Conservation (phyloP, 2,888 invertebrate species). For the Aphrophora alni region DNA sequence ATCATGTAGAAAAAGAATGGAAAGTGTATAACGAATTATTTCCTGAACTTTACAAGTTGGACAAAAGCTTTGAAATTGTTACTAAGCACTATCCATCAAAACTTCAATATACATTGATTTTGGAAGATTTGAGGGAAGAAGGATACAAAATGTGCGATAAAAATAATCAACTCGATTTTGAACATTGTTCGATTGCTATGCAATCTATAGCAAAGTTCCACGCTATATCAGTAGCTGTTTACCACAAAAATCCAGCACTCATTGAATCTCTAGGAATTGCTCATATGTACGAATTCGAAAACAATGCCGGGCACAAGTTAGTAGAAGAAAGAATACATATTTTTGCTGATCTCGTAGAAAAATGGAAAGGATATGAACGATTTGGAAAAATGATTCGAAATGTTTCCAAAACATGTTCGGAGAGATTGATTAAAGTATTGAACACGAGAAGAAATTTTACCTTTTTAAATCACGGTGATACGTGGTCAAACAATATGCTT, state of each 20-base stretch:
- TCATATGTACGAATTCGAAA: too few relatives aligned
- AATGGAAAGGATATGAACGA: not conserved
- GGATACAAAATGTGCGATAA: conserved; percentile 19
- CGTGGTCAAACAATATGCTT: conserved; percentile 44
- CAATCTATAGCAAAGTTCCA: conserved; percentile 33
- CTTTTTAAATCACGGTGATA: conserved; percentile 42
- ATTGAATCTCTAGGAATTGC: not conserved
- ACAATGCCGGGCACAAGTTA: not conserved
- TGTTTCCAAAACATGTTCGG: not conserved
- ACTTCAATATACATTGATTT: not conserved
- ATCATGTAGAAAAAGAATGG: conserved; percentile 2
- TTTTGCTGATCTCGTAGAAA: not conserved
- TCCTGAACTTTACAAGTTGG: not conserved
- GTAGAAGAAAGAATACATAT: not conserved
- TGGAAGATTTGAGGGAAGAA: conserved; percentile 26
- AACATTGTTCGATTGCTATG: conserved; percentile 23
- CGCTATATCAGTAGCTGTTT: conserved; percentile 18
- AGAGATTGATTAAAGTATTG: not conserved
- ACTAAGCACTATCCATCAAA: not conserved
- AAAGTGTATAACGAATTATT: not conserved
- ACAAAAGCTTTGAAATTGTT: not conserved
- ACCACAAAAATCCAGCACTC: not conserved
- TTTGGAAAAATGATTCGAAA: not conserved
- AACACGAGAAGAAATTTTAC: conserved; percentile 28
- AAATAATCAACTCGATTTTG: conserved; percentile 26